phyloP scores from a whole-genome alignment of 2,888 invertebrate species.

The Micoletzkya japonica region DNA sequence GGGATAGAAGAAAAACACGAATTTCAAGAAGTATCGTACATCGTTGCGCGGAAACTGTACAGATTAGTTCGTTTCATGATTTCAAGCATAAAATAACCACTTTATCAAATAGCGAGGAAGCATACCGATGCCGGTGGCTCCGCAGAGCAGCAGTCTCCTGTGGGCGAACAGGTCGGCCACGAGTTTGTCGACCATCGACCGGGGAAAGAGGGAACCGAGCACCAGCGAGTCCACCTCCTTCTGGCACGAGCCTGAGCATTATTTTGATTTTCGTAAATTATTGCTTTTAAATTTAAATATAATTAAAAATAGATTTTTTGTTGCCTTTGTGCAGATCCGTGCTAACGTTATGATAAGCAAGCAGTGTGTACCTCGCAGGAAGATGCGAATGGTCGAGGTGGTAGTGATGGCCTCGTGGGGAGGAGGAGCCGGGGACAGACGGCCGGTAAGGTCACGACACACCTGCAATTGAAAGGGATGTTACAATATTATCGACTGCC shows the following conservation, averaged over 20 bases:
- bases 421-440: background rate
- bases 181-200: constrained; percentile 78
- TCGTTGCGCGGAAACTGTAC: no score
- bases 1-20: no score
- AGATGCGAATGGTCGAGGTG: constrained; percentile 49
- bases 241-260: constrained; percentile 73
- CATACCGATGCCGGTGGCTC: constrained; percentile 91
- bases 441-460: constrained; percentile 7
- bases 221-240: constrained; percentile 84
- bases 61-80: no score
- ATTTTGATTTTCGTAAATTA: background rate
- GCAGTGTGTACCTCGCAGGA: constrained; percentile 34
- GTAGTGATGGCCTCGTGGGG: constrained; percentile 51
- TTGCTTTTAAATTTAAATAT: constrained; percentile 5
- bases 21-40: no score
- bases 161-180: constrained; percentile 87
- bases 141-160: constrained; percentile 88
- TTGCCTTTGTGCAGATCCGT: no score
- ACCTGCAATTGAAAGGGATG: constrained; percentile 6
- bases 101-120: no score
- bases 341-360: background rate
- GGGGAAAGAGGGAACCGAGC: constrained; percentile 58
- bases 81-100: no score
- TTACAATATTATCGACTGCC: background rate
- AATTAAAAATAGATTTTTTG: no score